Evolutionary conservation across 2,888 invertebrate genomes (phyloP), one percentile per base, ranked within the genome.

Genomic region (Philereme vetulata): DNA sequence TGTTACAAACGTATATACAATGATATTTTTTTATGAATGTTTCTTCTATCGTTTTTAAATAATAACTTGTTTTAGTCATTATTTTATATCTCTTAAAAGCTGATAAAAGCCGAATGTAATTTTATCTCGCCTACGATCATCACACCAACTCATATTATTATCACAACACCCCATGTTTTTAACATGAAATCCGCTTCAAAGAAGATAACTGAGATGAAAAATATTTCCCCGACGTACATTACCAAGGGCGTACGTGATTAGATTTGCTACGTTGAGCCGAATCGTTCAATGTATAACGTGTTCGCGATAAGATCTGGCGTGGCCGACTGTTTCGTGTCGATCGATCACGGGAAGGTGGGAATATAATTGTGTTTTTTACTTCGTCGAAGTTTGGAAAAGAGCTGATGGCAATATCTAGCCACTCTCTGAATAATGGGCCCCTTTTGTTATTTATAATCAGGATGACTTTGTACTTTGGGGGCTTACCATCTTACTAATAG

Each of bases 271-370:
- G 33, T 35, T 32, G 54, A 64, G 60, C 10, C 11, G 38, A 65
- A 2, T 49, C 60, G 33, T 34, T 65, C 67, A 55, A 72, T 66
- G 73, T 66, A 65, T 57, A 60, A 45, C 64, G 68, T 60, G 55
- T 52, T 66, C 58, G 56, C 61, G 67, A 59, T 59, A 62, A 56
- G 48, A 67, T 56, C 64, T 49, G 36, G 36, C 32, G 54, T n/a
- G 44, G 33, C 40, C 42, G 42, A 35, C 47, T 10, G 43, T 43
- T 3, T 21, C 8, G 42, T 21, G 44, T 7, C 43, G 54, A 54
- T 51, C 62, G 62, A 54, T 48, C 36, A 36, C 50, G 33, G 21
- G 45, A 36, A 57, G 43, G 51, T 53, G 45, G 4, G 38, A 38
- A 38, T 38, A 35, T 4, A 36, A 48, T 6, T n/a, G 10, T 10